phyloP scores from a whole-genome alignment of 2,888 invertebrate species.

The Sacculina carcini region DNA sequence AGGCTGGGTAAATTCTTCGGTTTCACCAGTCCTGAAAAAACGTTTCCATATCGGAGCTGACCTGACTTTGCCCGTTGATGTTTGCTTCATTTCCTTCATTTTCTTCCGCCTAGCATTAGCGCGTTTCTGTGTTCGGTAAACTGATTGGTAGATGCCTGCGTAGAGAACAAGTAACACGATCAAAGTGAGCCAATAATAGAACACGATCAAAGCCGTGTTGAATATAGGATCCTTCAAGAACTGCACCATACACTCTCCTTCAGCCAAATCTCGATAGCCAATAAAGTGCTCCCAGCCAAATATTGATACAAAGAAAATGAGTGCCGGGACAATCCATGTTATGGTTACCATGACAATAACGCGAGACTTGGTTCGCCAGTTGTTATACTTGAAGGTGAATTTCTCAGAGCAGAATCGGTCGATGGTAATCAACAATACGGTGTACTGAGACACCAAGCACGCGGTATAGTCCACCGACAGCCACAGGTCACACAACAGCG shows the following conservation, averaged over 20 bases:
- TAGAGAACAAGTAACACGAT: constrained; percentile 84
- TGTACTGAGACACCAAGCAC: constrained; percentile 94
- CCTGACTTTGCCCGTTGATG: constrained; percentile 48
- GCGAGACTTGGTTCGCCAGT: constrained; percentile 80
- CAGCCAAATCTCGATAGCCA: constrained; percentile 59
- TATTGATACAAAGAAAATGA: constrained; percentile 89
- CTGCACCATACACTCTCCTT: constrained; percentile 80
- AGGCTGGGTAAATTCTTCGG: too few relatives aligned
- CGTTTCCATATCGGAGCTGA: too few relatives aligned
- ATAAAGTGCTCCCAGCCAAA: constrained; percentile 98
- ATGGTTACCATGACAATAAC: constrained; percentile 87
- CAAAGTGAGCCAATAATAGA: constrained; percentile 91
- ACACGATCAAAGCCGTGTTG: constrained; percentile 84
- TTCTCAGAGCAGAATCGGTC: constrained; percentile 97
- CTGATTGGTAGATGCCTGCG: constrained; percentile 88
- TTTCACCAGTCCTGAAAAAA: too few relatives aligned
- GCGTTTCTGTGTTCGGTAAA: constrained; percentile 88
- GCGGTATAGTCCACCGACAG: constrained; percentile 96
- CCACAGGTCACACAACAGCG: constrained; percentile 89
- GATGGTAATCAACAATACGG: constrained; percentile 89
- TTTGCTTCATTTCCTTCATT: constrained; percentile 78
- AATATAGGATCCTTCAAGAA: constrained; percentile 92
- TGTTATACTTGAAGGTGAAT: constrained; percentile 84
- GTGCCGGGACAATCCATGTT: constrained; percentile 86
- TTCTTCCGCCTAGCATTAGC: constrained; percentile 86